Conservation (phyloP, 2,113 vertebrate species). For the Ictalurus furcatus region DNA sequence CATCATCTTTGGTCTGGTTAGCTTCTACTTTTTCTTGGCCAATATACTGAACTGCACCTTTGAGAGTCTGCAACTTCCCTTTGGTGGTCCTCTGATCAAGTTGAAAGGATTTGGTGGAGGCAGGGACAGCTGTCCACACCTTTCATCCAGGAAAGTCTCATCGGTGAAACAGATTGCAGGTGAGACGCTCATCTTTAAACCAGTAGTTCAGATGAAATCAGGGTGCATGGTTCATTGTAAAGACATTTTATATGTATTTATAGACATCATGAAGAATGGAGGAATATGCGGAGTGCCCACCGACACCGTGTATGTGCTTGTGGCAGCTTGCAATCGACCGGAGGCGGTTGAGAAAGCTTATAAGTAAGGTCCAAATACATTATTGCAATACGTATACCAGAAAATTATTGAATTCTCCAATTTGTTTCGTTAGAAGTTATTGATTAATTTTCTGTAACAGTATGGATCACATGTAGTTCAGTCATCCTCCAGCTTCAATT, state of each 20-base stretch:
- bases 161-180: slow-evolving; percentile 85
- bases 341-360: slow-evolving; percentile 85
- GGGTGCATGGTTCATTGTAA: not conserved
- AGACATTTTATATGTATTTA: slow-evolving; percentile 9
- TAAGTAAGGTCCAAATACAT: slow-evolving; percentile 68
- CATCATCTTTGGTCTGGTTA: slow-evolving; percentile 82
- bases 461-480: not conserved
- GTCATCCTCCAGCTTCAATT: not conserved
- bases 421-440: not conserved
- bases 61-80: slow-evolving; percentile 74
- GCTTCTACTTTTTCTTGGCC: slow-evolving; percentile 86
- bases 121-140: slow-evolving; percentile 73
- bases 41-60: slow-evolving; percentile 77
- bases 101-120: slow-evolving; percentile 72
- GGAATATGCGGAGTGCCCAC: slow-evolving; percentile 87
- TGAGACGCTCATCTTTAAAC: slow-evolving; percentile 53
- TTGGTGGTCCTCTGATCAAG: slow-evolving; percentile 76
- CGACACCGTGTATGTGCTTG: slow-evolving; percentile 88
- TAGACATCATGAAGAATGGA: slow-evolving; percentile 86
- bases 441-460: not conserved
- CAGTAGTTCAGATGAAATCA: not conserved
- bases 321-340: slow-evolving; percentile 84
- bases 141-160: slow-evolving; percentile 79
- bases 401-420: not conserved
- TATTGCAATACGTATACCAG: not conserved